Evolutionary conservation across 1,140 invertebrate species (phyloP).

Genomic region (Drosophila busckii): DNA sequence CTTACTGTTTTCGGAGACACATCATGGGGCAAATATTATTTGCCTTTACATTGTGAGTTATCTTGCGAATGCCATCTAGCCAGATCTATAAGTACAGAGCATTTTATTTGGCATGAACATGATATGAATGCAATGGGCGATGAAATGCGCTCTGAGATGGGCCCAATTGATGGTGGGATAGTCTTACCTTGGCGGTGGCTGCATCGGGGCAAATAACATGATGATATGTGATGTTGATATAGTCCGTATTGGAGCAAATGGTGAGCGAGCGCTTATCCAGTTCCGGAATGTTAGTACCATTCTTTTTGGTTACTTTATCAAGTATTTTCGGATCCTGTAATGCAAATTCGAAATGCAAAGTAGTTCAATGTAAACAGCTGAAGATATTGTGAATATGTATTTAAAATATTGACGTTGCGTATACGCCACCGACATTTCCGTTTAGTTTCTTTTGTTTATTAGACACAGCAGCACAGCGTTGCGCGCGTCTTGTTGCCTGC

Average conservation of each 20-base stretch:
- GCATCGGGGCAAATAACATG: conserved; percentile 96
- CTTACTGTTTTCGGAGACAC: conserved; percentile 99
- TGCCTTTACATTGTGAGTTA: conserved; percentile 99
- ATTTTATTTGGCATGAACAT: conserved; percentile 75
- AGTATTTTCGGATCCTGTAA: conserved; percentile 90
- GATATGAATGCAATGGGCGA: conserved; percentile 11
- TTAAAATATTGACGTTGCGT: conserved; percentile 12
- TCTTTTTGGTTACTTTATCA: conserved; percentile 88
- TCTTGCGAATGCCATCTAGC: conserved; percentile 95
- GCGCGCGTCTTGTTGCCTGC: too few species aligned
- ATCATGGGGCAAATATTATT: conserved; percentile 99
- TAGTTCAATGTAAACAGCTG: too few species aligned
- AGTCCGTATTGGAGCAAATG: conserved; percentile 98
- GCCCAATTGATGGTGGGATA: background rate
- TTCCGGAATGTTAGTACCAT: conserved; percentile 84
- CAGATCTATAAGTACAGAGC: conserved; percentile 85
- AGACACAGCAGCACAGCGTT: too few species aligned
- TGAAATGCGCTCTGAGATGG: conserved; percentile 5
- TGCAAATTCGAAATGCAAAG: conserved; percentile 11
- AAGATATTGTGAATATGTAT: too few species aligned
- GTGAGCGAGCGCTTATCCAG: conserved; percentile 97
- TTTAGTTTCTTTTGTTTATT: conserved; percentile 17
- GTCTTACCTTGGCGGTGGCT: conserved; percentile 93
- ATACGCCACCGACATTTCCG: conserved; percentile 24
- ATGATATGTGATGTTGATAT: conserved; percentile 99